Evolutionary conservation across 1,140 invertebrate genomes (phyloP).

Genomic region (Choristoneura fumiferana): DNA sequence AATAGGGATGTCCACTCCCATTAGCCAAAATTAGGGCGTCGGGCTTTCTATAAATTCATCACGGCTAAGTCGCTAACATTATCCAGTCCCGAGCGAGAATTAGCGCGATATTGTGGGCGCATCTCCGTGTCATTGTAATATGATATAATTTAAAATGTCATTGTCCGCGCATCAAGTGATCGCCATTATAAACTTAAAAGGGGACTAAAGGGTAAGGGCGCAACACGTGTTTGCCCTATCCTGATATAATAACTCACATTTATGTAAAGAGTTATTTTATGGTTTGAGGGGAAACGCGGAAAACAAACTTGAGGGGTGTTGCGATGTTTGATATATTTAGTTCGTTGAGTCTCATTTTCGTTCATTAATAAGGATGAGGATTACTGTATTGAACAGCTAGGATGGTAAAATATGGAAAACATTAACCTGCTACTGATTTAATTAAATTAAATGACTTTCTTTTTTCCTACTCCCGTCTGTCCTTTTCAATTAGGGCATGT

Average conservation of each 20-base stretch:
- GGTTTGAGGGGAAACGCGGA: neutral
- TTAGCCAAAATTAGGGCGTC: slow-evolving; percentile 60
- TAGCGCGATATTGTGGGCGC: slow-evolving; percentile 43
- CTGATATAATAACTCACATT: slow-evolving; percentile 23
- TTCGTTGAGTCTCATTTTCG: slow-evolving; percentile 3
- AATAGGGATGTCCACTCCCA: slow-evolving; percentile 46
- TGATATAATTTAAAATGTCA: slow-evolving; percentile 68
- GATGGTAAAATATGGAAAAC: slow-evolving; percentile 2
- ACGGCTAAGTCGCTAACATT: slow-evolving; percentile 37
- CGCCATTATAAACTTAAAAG: slow-evolving; percentile 49
- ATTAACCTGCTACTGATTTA: neutral
- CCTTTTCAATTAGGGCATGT: neutral
- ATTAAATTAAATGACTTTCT: neutral
- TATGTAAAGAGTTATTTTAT: slow-evolving; percentile 24
- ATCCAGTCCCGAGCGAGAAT: slow-evolving; percentile 30
- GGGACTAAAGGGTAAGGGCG: slow-evolving; percentile 61
- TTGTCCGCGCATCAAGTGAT: slow-evolving; percentile 46
- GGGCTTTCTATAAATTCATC: slow-evolving; percentile 49
- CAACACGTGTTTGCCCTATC: slow-evolving; percentile 46
- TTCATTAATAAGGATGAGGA: neutral
- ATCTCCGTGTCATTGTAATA: slow-evolving; percentile 41
- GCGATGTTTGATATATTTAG: neutral
- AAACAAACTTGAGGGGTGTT: slow-evolving; percentile 6
- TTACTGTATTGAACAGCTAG: neutral
- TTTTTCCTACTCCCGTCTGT: neutral